Percentiles rank a stretch among this genome's conserved stretches.
These are phyloP conservation scores for Neomorphus geoffroyi DNA, from an alignment of 2,797 vertebrate genomes.

Conservation along the genomic window DNA sequence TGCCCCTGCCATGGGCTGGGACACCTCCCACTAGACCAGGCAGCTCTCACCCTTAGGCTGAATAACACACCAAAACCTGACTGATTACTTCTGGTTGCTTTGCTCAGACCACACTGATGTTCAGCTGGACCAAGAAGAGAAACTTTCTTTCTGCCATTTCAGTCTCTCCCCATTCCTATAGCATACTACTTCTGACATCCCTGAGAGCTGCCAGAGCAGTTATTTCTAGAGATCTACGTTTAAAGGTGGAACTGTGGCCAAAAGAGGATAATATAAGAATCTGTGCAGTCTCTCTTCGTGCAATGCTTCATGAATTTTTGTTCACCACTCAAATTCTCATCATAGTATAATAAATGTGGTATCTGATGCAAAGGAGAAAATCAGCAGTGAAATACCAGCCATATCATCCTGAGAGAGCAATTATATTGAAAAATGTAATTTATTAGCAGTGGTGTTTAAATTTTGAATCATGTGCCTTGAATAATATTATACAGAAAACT, in stretches of 20 bases:
- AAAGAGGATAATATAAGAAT: not conserved
- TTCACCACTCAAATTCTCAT: not conserved
- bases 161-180: not conserved
- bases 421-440: not conserved
- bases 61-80: not conserved
- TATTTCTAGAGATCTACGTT: not conserved
- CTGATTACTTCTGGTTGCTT: fast-evolving
- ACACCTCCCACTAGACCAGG: too few species aligned
- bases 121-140: not conserved
- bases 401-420: not conserved
- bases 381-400: not conserved
- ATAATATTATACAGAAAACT: not conserved
- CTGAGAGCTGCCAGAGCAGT: not conserved
- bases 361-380: not conserved
- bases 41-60: not conserved
- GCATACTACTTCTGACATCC: not conserved
- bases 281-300: not conserved
- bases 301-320: not conserved
- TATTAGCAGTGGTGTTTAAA: not conserved
- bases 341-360: not conserved
- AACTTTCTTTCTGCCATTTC: not conserved
- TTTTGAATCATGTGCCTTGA: not conserved
- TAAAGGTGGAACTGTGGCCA: not conserved
- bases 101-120: not conserved
- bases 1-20: too few species aligned